Base-by-base conservation (phyloP, 2,888 invertebrate genomes). In the Nomada lathburiana region DNA sequence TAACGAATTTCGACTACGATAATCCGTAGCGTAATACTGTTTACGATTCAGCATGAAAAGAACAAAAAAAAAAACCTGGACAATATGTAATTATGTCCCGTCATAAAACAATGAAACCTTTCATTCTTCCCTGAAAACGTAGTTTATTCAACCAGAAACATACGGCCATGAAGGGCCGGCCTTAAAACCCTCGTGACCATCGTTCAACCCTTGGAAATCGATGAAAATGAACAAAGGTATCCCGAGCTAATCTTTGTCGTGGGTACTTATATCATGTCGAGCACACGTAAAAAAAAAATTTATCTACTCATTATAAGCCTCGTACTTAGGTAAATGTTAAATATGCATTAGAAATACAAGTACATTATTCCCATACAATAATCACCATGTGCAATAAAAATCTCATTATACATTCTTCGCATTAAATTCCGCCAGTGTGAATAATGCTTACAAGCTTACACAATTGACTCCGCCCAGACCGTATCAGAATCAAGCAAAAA, bases 181-280 rank as follows among this genome's bases (percentile, higher is more conserved):
- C 75, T 44, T 80, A 82, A 82, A 80, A 65, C 60, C 44, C 26
- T n/a, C 44, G 62, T 57, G 42, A 18, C 44, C 42, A 26, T 44
- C 23, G 47, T 4, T 16, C 53, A 20, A 16, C 42, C 65, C 11
- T 11, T 50, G 10, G 69, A 73, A 55, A 72, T 69, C 55, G 63
- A 72, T 59, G 50, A 70, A 63, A 77, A 44, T 16, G 13, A 5
- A 62, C 11, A 26, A 55, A 44, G 70, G 42, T 67, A 69, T 2
- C 36, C 1, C 7, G 36, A 36, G 36, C 36, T 5, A 7, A 36
- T 36, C 36, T 36, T 36, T 7, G 36, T 36, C 16, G 47, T 47
- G 10, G 11, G 47, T 47, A 47, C 47, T 13, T 47, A 3, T 47
- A 47, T 47, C 16, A 16, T 47, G 16, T 47, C 47, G 16, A 47